Evolutionary conservation across 2,888 invertebrate species (phyloP).

Genomic region (Acronicta aceris): DNA sequence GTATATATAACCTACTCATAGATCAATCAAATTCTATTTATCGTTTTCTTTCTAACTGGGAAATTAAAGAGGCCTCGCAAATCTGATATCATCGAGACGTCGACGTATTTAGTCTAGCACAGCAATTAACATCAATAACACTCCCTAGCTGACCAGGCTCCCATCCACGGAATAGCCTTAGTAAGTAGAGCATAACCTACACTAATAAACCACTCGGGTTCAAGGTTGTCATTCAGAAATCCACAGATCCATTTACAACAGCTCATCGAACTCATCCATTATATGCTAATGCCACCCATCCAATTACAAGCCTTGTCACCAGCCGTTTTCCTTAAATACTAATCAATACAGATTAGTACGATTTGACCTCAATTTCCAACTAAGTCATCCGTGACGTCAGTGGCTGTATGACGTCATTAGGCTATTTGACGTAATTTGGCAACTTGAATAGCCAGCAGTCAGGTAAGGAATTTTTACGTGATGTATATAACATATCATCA

Average conservation of each 20-base stretch:
- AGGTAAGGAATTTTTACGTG: too few relatives aligned
- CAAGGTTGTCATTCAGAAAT: constrained; percentile 20
- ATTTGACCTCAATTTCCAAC: constrained; percentile 43
- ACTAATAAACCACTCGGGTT: constrained; percentile 8
- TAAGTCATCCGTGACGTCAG: constrained; percentile 12
- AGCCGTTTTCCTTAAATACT: constrained; percentile 35
- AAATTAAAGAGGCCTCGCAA: too few relatives aligned
- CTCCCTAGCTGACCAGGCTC: too few relatives aligned
- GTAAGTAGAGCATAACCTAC: neutral
- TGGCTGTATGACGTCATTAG: constrained; percentile 24
- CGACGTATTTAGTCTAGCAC: too few relatives aligned
- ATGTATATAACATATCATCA: too few relatives aligned
- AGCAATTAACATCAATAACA: too few relatives aligned
- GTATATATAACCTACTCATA: too few relatives aligned
- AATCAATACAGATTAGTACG: constrained; percentile 33
- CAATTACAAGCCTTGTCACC: constrained; percentile 15
- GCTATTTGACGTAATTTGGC: constrained; percentile 7
- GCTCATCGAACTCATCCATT: constrained; percentile 37
- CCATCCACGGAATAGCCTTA: too few relatives aligned
- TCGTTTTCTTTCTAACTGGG: too few relatives aligned
- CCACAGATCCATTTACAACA: constrained; percentile 15
- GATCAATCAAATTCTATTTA: too few relatives aligned
- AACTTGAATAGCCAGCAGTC: too few relatives aligned
- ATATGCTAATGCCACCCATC: constrained; percentile 42
- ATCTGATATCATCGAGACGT: too few relatives aligned